These are phyloP conservation scores for Cylindroiulus punctatus DNA, from an alignment of 2,888 invertebrate genomes.

Conservation along the genomic window DNA sequence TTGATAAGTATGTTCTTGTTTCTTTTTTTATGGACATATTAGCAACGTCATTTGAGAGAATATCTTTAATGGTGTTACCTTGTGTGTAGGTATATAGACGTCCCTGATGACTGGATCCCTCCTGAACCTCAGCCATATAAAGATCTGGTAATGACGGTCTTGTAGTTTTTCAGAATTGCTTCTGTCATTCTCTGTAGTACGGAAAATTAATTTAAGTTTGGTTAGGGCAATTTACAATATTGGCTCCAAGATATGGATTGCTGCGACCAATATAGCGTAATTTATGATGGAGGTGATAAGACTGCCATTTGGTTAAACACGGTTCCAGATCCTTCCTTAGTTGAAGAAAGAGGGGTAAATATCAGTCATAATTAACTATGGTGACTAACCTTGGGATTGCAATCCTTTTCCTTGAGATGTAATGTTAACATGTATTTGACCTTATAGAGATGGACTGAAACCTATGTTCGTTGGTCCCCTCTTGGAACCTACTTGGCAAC, in stretches of 20 bases:
- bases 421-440: constrained; percentile 59
- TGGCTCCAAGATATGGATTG: constrained; percentile 94
- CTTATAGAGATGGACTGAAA: constrained; percentile 90
- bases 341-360: constrained; percentile 81
- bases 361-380: neutral
- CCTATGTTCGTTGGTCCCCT: constrained; percentile 97
- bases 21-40: neutral
- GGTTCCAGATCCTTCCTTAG: constrained; percentile 81
- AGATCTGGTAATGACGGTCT: constrained; percentile 72
- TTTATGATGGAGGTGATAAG: constrained; percentile 81
- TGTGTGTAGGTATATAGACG: constrained; percentile 78
- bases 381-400: neutral
- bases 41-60: neutral
- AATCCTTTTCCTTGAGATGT: neutral
- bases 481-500: constrained; percentile 96
- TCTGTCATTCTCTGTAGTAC: neutral
- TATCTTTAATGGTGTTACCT: neutral
- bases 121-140: constrained; percentile 89
- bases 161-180: neutral
- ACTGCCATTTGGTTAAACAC: constrained; percentile 91
- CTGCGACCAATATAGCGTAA: constrained; percentile 93
- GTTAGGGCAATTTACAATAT: constrained; percentile 86
- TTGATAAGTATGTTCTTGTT: constrained; percentile 79
- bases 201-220: constrained; percentile 58
- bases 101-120: constrained; percentile 92